Percentiles rank a stretch among this genome's conserved stretches.
Conservation (phyloP, 2,888 invertebrate species). For the Dryobotodes eremita region DNA sequence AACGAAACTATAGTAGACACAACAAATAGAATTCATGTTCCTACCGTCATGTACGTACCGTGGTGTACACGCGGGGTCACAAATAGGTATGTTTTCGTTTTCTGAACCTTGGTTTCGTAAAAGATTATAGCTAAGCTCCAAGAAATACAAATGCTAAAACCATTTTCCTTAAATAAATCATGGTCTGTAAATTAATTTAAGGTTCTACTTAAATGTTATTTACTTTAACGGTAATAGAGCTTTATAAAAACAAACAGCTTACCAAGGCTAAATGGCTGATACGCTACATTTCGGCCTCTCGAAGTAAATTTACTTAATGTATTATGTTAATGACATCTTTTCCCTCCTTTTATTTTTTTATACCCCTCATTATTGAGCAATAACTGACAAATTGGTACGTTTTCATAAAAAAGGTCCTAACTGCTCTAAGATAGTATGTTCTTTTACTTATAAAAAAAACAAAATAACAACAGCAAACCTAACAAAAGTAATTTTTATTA, state of each 20-base stretch:
- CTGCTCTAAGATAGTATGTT: not conserved
- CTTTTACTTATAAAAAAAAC: not conserved
- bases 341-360: slow-evolving; percentile 18
- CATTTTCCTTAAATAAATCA: not conserved
- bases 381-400: not conserved
- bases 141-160: not conserved
- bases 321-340: slow-evolving; percentile 41
- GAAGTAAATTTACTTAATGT: slow-evolving; percentile 46
- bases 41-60: no score
- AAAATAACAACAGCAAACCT: no score
- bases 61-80: no score
- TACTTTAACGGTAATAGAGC: slow-evolving; percentile 42
- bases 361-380: slow-evolving; percentile 26
- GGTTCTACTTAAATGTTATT: slow-evolving; percentile 21
- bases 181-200: slow-evolving; percentile 3
- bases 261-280: slow-evolving; percentile 31
- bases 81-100: not conserved
- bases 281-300: slow-evolving; percentile 37
- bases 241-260: slow-evolving; percentile 34
- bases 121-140: not conserved
- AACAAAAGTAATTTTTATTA: no score
- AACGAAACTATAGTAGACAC: no score
- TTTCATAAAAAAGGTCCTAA: not conserved
- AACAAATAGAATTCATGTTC: no score
- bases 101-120: not conserved